These are phyloP conservation scores for Psittacula echo DNA, from an alignment of 2,797 vertebrate species.

Conservation along the genomic window DNA sequence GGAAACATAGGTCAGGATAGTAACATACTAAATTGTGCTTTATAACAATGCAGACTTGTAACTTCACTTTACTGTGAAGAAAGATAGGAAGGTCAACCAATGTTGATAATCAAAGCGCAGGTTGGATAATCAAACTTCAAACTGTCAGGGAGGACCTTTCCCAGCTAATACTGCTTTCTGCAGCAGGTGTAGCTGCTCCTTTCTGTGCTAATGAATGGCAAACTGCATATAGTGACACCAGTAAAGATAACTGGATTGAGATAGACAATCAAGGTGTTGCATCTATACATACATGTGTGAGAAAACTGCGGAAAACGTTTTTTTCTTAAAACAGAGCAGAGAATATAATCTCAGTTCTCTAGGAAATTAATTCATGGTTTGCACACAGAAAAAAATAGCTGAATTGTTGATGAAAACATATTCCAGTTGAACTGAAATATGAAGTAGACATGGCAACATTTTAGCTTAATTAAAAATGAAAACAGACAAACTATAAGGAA, in stretches of 20 bases:
- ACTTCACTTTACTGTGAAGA: neutral
- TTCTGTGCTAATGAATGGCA: neutral
- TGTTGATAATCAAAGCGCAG: neutral
- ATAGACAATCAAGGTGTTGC: neutral
- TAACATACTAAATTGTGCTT: neutral
- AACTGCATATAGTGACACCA: neutral
- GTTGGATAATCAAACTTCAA: neutral
- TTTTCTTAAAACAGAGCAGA: neutral
- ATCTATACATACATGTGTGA: neutral
- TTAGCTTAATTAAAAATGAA: neutral
- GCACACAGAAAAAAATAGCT: neutral
- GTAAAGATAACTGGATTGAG: neutral
- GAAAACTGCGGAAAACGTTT: neutral
- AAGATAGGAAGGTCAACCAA: neutral
- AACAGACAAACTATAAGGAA: neutral
- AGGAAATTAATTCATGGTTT: neutral
- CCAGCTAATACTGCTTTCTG: neutral
- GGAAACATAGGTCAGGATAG: neutral
- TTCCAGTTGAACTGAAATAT: neutral
- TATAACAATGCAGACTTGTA: neutral
- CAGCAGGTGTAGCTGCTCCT: neutral
- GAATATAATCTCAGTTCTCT: neutral
- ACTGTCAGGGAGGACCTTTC: neutral
- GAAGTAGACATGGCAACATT: neutral
- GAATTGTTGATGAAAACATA: neutral